These are phyloP conservation scores for Micromesistius poutassou DNA, from an alignment of 2,797 vertebrate genomes.

Conservation along the genomic window DNA sequence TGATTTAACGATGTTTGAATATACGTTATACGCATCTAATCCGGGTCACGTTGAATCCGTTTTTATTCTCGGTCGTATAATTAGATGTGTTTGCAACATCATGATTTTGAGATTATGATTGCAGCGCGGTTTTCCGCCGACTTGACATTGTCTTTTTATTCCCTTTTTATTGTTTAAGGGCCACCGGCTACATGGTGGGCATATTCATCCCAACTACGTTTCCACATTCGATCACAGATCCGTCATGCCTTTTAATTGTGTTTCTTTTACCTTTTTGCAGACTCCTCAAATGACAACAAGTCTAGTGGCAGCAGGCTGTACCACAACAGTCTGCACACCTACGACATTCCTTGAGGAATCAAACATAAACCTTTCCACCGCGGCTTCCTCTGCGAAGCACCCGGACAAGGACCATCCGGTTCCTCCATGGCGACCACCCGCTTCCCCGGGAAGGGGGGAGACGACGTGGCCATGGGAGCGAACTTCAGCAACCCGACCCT, in stretches of 20 bases:
- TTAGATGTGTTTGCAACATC: too few species aligned
- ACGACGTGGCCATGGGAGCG: constrained; percentile 22
- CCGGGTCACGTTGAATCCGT: too few species aligned
- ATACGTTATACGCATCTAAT: too few species aligned
- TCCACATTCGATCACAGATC: background rate
- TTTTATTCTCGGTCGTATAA: too few species aligned
- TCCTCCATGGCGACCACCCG: constrained; percentile 52
- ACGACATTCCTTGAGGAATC: too few species aligned
- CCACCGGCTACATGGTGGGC: background rate
- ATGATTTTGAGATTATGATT: too few species aligned
- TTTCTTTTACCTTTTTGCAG: background rate
- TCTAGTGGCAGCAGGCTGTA: background rate
- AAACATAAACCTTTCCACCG: background rate
- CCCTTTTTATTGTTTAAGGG: too few species aligned
- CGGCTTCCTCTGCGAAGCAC: background rate
- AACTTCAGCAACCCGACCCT: constrained; percentile 34
- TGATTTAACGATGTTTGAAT: background rate
- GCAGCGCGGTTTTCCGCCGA: too few species aligned
- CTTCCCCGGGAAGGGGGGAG: constrained; percentile 45
- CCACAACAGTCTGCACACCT: background rate
- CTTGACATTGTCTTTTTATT: background rate
- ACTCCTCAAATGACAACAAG: background rate
- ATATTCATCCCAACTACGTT: background rate
- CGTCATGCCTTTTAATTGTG: background rate
- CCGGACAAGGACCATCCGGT: background rate